Conservation (phyloP, 2,888 invertebrate species). For the Sipha maydis region DNA sequence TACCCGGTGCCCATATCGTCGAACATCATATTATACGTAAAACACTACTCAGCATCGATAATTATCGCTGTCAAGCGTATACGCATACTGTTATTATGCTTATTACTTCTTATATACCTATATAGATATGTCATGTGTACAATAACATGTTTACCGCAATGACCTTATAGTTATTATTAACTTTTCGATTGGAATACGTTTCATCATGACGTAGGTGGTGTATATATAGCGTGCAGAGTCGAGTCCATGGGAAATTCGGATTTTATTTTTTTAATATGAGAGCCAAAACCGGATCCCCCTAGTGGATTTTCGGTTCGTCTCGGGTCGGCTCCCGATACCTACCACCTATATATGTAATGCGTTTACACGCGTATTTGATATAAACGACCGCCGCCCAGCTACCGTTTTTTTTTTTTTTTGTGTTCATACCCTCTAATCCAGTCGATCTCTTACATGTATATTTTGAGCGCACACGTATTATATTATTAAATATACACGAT, state of each 20-base stretch:
- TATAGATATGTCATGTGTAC: neutral
- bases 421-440: neutral
- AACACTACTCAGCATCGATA: neutral
- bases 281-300: conserved; percentile 32
- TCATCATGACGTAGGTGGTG: neutral
- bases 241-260: conserved; percentile 38
- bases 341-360: neutral
- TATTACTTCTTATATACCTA: neutral
- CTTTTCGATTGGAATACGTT: neutral
- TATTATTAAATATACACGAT: neutral
- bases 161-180: conserved; percentile 26
- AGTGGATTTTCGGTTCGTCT: conserved; percentile 20
- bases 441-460: neutral
- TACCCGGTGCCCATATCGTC: neutral
- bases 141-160: neutral
- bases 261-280: conserved; percentile 10
- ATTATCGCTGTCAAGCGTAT: neutral
- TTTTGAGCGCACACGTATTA: neutral
- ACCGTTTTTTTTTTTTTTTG: neutral
- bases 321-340: conserved; percentile 7
- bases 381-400: conserved; percentile 19
- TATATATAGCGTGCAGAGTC: conserved; percentile 20
- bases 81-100: neutral
- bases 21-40: neutral
- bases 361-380: neutral